Percentiles rank a stretch among this genome's conserved stretches.
Conservation (phyloP, 2,113 vertebrate genomes). For the Mesembrinibis cayennensis region DNA sequence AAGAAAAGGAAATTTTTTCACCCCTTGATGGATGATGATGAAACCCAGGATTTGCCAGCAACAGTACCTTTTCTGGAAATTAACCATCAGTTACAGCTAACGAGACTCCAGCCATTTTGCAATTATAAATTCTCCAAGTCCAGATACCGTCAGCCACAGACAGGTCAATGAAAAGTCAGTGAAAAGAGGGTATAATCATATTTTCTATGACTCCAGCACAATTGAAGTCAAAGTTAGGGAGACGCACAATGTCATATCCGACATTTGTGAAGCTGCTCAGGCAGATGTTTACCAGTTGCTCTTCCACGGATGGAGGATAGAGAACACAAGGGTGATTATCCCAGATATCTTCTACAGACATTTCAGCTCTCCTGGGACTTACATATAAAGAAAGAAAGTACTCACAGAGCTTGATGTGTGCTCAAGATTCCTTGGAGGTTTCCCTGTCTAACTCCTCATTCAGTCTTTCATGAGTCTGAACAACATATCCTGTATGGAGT, state of each 20-base stretch:
- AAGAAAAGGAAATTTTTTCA: not conserved
- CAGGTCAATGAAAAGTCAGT: not conserved
- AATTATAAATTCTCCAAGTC: not conserved
- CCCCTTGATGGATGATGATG: not conserved
- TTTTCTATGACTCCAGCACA: not conserved
- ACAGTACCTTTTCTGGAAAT: not conserved
- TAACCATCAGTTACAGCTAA: not conserved
- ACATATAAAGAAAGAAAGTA: constrained; percentile 31
- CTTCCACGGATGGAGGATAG: not conserved
- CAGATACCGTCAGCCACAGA: not conserved
- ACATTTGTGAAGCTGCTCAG: not conserved
- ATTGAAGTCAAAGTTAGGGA: not conserved
- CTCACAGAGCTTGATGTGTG: constrained; percentile 18
- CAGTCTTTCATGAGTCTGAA: not conserved
- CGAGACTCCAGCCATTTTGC: not conserved
- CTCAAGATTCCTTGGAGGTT: constrained; percentile 39
- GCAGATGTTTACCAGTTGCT: not conserved
- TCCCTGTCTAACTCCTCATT: constrained; percentile 28
- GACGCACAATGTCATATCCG: not conserved
- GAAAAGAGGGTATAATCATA: not conserved
- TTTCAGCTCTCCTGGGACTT: not conserved
- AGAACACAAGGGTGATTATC: constrained; percentile 23
- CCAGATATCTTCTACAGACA: not conserved
- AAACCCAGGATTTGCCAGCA: not conserved
- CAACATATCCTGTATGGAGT: not conserved